Base-by-base conservation (phyloP, 2,797 vertebrate genomes). In the Aeoliscus strigatus region DNA sequence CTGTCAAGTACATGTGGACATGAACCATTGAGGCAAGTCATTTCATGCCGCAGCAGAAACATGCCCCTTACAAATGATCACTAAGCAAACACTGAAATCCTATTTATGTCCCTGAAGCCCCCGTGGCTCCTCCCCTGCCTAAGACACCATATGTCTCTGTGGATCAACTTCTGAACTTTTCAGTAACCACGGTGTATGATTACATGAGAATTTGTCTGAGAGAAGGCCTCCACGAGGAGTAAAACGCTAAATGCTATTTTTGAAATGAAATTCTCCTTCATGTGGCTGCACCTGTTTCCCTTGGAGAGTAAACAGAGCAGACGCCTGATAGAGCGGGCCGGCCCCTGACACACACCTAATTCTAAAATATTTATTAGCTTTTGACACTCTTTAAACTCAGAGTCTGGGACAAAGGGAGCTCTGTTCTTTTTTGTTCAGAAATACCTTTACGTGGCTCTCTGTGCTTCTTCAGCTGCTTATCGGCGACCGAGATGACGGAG, bases 291-390 rank as follows among this genome's bases (percentile, higher is more conserved):
- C 93, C 94, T 96, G 94, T 94, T 91, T 90, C 84, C 78, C 88
- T 86, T 86, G 85, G 90, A 94, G 92, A 92, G 89, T 88, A 82
- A 89, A 89, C 89, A 85, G 88, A 92, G 86, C 92, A 94, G 93
- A 93, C 88, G 91, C 88, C 90, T 89, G 86, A 88, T 86, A 77
- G 88, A 91, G 84, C 83, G 89, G 87, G 87, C 69, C 75, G 54
- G 77, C 63, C 91, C 83, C 87, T 86, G 88, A 91, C 77, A 90
- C 88, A 89, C 91, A 93, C 90, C 90, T 92, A 89, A 88, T 90
- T 90, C 90, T 96, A 89, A 98, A 98, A 98, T 95, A 98, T 97
- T 97, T 95, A 96, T 96, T 90, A 92, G 91, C 89, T 89, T 91
- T 89, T 88, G 89, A 94, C 91, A 92, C 90, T 85, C 82, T 79